Evolutionary conservation across 1,140 invertebrate genomes (phyloP).

Genomic region (Archivesica marissinica): DNA sequence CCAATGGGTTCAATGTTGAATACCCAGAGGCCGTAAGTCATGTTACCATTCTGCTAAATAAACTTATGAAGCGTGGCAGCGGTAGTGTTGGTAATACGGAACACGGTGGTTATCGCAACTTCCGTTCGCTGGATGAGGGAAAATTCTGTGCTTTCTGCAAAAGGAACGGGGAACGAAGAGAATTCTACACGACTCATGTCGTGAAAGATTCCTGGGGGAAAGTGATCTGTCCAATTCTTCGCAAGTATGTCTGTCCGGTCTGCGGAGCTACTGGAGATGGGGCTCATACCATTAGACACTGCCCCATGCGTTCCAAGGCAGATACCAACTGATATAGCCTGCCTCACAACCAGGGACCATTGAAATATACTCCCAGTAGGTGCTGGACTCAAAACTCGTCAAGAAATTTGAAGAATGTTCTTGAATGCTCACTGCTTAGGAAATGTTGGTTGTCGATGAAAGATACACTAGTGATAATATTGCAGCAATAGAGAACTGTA

Average conservation of each 20-base stretch:
- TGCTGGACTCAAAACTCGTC: too few relatives aligned
- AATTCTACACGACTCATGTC: slow-evolving; percentile 43
- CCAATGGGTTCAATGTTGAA: not conserved
- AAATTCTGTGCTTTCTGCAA: slow-evolving; percentile 58
- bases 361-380: too few relatives aligned
- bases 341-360: too few relatives aligned
- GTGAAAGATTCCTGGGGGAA: slow-evolving; percentile 39
- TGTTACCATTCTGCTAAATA: not conserved
- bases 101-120: not conserved
- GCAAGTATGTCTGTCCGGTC: slow-evolving; percentile 33
- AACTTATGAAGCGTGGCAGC: not conserved
- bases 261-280: slow-evolving; percentile 52
- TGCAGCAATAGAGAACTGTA: too few relatives aligned
- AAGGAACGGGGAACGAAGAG: slow-evolving; percentile 31
- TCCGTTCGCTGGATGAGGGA: not conserved
- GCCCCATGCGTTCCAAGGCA: slow-evolving; percentile 36
- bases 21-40: not conserved
- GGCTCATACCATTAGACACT: slow-evolving; percentile 43
- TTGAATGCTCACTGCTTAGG: too few relatives aligned
- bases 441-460: too few relatives aligned
- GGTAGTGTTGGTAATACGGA: not conserved
- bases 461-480: too few relatives aligned
- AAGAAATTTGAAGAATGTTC: too few relatives aligned
- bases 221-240: slow-evolving; percentile 44
- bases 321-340: too few relatives aligned